Conservation (phyloP, 2,888 invertebrate genomes). For the Sycophila texana region DNA sequence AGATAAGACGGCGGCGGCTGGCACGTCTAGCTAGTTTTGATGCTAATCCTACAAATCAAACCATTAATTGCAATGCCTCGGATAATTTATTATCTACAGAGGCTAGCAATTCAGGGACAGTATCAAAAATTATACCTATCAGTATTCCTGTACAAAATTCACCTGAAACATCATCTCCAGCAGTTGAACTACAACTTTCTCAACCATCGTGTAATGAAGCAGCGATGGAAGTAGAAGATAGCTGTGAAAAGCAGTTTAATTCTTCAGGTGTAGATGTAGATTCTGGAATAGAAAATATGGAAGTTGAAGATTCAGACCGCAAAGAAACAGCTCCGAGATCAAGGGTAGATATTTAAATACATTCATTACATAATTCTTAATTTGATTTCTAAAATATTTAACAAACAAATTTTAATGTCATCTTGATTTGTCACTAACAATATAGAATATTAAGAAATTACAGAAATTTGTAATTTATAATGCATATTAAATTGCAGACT, state of each 20-base stretch:
- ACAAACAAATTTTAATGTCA: too few species aligned
- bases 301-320: conserved; percentile 78
- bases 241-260: conserved; percentile 76
- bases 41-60: conserved; percentile 68
- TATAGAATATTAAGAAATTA: background rate
- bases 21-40: conserved; percentile 83
- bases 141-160: conserved; percentile 5
- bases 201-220: conserved; percentile 59
- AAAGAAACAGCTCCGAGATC: conserved; percentile 71
- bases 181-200: conserved; percentile 62
- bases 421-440: too few species aligned
- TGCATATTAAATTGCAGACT: conserved; percentile 64
- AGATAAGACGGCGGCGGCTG: conserved; percentile 87
- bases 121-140: conserved; percentile 2
- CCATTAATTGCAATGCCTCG: background rate
- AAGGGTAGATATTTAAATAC: conserved; percentile 65
- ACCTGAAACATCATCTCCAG: conserved; percentile 45
- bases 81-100: background rate
- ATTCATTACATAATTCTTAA: background rate
- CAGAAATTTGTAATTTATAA: background rate
- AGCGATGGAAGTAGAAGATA: conserved; percentile 80
- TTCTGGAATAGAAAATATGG: conserved; percentile 87
- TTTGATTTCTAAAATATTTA: background rate
- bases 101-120: conserved; percentile 2
- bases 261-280: conserved; percentile 80